These are phyloP conservation scores for Blastobasis adustella DNA, from an alignment of 2,888 invertebrate genomes.

Conservation along the genomic window DNA sequence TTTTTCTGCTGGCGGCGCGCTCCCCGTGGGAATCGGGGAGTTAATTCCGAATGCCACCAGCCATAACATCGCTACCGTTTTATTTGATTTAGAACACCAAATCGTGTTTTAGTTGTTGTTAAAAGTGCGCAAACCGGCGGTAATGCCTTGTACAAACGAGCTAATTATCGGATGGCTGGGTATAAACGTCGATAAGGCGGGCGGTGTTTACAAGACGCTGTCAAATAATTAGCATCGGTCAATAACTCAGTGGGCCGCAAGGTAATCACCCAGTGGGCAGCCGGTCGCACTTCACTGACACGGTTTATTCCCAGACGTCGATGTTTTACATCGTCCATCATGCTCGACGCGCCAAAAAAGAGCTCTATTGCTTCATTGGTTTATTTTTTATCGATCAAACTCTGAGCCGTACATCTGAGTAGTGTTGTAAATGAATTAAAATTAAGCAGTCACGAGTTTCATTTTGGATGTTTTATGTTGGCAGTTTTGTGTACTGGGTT, in stretches of 20 bases:
- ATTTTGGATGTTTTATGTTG: no score
- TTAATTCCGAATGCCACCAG: constrained; percentile 38
- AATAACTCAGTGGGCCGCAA: constrained; percentile 43
- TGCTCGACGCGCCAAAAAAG: no score
- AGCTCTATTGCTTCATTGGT: no score
- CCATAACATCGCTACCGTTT: constrained; percentile 30
- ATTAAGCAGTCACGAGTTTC: no score
- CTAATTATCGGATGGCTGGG: constrained; percentile 5
- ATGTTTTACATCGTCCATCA: no score
- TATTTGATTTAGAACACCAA: background rate
- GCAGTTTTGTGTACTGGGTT: no score
- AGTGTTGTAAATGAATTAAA: no score
- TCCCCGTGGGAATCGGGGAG: constrained; percentile 53
- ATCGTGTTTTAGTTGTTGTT: background rate
- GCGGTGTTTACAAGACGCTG: constrained; percentile 44
- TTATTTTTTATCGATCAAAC: no score
- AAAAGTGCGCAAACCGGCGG: background rate
- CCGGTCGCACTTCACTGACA: constrained; percentile 2
- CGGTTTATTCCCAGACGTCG: no score
- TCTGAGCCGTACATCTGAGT: no score
- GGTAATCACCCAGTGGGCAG: constrained; percentile 30
- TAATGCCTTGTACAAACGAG: constrained; percentile 1
- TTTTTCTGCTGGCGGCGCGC: constrained; percentile 54
- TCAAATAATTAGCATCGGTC: constrained; percentile 57
- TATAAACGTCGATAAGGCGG: constrained; percentile 26